These are phyloP conservation scores for Macrostomum lignano DNA, from an alignment of 1,140 invertebrate species.

Conservation along the genomic window DNA sequence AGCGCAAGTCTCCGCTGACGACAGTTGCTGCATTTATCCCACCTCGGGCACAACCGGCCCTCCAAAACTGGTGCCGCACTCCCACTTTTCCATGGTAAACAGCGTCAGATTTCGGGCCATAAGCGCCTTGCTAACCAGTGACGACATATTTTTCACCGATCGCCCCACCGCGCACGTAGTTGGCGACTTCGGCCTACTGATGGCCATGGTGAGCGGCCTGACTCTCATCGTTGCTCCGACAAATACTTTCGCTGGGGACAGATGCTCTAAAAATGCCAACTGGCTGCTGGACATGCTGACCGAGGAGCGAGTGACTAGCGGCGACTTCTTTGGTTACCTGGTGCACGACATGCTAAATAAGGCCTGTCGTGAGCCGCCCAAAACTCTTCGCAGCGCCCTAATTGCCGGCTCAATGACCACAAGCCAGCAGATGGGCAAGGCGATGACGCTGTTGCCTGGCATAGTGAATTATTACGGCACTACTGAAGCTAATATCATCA, in stretches of 20 bases:
- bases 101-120: neutral
- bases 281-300: neutral
- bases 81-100: neutral
- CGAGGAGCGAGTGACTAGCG: neutral
- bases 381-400: too few species aligned
- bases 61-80: conserved; percentile 1
- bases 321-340: neutral
- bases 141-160: conserved; percentile 4
- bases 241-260: neutral
- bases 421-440: too few species aligned
- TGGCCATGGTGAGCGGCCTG: too few species aligned
- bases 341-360: neutral
- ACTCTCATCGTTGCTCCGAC: too few species aligned
- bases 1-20: too few species aligned
- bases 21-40: too few species aligned
- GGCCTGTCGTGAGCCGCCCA: neutral
- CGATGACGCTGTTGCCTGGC: too few species aligned
- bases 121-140: neutral
- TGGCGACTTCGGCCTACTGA: neutral
- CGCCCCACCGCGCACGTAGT: conserved; percentile 2
- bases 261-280: too few species aligned
- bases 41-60: too few species aligned
- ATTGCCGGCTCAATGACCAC: too few species aligned
- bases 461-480: too few species aligned
- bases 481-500: too few species aligned